phyloP scores from a whole-genome alignment of 2,888 invertebrate species.

The Druceiella hillmani region DNA sequence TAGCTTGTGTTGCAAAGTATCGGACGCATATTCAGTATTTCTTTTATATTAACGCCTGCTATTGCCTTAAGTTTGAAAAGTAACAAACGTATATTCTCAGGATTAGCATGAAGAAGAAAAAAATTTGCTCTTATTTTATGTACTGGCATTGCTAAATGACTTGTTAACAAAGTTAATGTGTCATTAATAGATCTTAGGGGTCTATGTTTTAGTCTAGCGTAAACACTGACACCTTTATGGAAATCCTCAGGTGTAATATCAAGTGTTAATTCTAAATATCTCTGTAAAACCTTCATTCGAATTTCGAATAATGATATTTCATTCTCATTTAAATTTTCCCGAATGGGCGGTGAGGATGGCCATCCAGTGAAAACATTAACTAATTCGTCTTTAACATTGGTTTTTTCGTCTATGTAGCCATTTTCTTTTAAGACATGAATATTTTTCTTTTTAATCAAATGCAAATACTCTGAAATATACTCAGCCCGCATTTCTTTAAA shows the following conservation, averaged over 20 bases:
- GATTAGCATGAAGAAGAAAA: slow-evolving; percentile 40
- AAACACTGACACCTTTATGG: slow-evolving; percentile 36
- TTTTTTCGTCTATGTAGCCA: slow-evolving; percentile 28
- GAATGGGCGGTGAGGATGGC: slow-evolving; percentile 45
- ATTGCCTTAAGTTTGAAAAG: slow-evolving; percentile 34
- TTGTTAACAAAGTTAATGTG: slow-evolving; percentile 35
- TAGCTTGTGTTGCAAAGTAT: slow-evolving; percentile 37
- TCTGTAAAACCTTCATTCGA: slow-evolving; percentile 41
- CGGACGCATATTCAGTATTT: slow-evolving; percentile 41
- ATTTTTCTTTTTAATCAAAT: slow-evolving; percentile 34
- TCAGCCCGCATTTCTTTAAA: slow-evolving; percentile 29
- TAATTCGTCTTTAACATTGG: slow-evolving; percentile 41
- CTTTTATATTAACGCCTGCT: slow-evolving; percentile 43
- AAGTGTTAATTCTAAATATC: slow-evolving; percentile 40
- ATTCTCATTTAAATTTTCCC: slow-evolving; percentile 35
- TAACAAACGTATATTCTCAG: slow-evolving; percentile 39
- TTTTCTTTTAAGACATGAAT: slow-evolving; percentile 33
- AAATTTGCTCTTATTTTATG: slow-evolving; percentile 43
- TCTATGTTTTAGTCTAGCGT: slow-evolving; percentile 44
- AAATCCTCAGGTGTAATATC: slow-evolving; percentile 40
- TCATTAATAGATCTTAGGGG: slow-evolving; percentile 40
- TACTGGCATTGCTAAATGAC: slow-evolving; percentile 35
- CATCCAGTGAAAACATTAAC: slow-evolving; percentile 43
- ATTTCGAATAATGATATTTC: slow-evolving; percentile 32
- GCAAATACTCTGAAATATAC: slow-evolving; percentile 32